Conservation (phyloP, 2,888 invertebrate species). For the Ptychoptera contaminata region DNA sequence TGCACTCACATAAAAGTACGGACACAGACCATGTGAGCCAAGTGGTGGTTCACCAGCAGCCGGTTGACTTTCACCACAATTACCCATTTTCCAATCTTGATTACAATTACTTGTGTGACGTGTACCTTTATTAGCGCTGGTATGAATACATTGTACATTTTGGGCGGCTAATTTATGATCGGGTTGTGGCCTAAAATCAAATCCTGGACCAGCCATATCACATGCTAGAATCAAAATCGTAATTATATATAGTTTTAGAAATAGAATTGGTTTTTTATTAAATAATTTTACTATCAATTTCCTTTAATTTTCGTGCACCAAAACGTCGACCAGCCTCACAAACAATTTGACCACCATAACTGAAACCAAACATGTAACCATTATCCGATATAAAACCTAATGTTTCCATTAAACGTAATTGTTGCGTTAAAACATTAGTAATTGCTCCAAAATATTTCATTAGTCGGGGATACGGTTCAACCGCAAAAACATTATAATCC, state of each 20-base stretch:
- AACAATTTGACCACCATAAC: slow-evolving; percentile 26
- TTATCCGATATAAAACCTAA: slow-evolving; percentile 19
- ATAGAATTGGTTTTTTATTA: not conserved
- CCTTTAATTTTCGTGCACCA: slow-evolving; percentile 16
- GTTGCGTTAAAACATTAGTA: slow-evolving; percentile 16
- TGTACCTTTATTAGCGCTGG: slow-evolving; percentile 26
- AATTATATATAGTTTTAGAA: not conserved
- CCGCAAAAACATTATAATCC: slow-evolving; percentile 22
- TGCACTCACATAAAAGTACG: slow-evolving; percentile 24
- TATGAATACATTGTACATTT: slow-evolving; percentile 26
- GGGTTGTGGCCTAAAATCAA: slow-evolving; percentile 18
- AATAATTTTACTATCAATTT: slow-evolving; percentile 24
- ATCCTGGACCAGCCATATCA: slow-evolving; percentile 29
- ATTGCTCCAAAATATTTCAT: slow-evolving; percentile 20
- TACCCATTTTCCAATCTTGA: slow-evolving; percentile 25
- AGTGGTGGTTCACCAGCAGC: slow-evolving; percentile 21
- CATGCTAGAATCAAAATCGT: slow-evolving; percentile 17
- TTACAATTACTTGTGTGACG: slow-evolving; percentile 20
- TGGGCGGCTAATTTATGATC: slow-evolving; percentile 23
- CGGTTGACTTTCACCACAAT: slow-evolving; percentile 23
- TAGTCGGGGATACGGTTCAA: slow-evolving; percentile 21
- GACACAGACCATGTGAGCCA: slow-evolving; percentile 23
- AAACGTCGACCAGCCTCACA: slow-evolving; percentile 21
- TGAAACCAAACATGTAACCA: slow-evolving; percentile 27
- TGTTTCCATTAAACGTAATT: slow-evolving; percentile 16